These are phyloP conservation scores for Macrosoma leucophasiata DNA, from an alignment of 2,888 invertebrate species.

Conservation along the genomic window DNA sequence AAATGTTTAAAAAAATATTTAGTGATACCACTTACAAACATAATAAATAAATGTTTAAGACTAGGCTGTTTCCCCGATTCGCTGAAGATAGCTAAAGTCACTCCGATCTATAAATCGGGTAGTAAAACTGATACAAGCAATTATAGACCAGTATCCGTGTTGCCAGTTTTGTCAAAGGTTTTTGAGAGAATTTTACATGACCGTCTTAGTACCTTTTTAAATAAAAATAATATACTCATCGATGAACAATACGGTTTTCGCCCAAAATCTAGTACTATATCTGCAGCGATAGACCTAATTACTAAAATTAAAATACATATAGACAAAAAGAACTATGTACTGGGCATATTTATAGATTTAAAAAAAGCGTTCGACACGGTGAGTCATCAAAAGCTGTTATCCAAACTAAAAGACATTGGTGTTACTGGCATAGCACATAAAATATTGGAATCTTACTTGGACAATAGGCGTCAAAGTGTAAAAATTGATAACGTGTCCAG, in stretches of 20 bases:
- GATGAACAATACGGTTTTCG: constrained; percentile 10
- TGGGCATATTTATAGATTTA: constrained; percentile 10
- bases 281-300: constrained; percentile 6
- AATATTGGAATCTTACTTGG: constrained; percentile 15
- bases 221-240: constrained; percentile 6
- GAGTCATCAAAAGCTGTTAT: constrained; percentile 10
- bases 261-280: constrained; percentile 8
- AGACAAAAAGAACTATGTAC: constrained; percentile 10
- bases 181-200: constrained; percentile 14
- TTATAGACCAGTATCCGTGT: constrained; percentile 16
- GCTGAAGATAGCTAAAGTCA: constrained; percentile 13
- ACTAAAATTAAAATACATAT: constrained; percentile 13
- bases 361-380: constrained; percentile 10
- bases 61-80: constrained; percentile 13
- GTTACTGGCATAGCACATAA: constrained; percentile 7
- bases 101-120: constrained; percentile 17
- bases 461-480: constrained; percentile 17
- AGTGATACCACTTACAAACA: not conserved
- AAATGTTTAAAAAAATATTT: constrained; percentile 16
- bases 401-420: constrained; percentile 15
- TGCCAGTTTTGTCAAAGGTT: constrained; percentile 14
- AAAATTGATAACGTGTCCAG: constrained; percentile 13
- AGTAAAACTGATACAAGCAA: constrained; percentile 11
- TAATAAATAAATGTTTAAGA: constrained; percentile 15
- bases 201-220: constrained; percentile 6